Evolutionary conservation across 2,113 vertebrate genomes (phyloP).

Genomic region (Myrmophylax atrothorax): DNA sequence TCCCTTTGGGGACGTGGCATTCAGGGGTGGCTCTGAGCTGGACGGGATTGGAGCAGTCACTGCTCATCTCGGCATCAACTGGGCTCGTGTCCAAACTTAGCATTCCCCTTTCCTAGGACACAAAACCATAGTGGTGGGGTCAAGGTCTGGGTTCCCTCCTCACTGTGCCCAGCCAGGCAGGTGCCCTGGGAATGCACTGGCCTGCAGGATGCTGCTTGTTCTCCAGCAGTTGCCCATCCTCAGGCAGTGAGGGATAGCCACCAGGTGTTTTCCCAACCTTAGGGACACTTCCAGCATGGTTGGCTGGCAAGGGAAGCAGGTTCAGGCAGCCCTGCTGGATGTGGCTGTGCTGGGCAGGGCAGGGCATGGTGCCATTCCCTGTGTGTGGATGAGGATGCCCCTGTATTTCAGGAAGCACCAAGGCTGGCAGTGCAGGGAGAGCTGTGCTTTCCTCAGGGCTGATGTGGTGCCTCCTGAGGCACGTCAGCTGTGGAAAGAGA

Average conservation of each 20-base stretch:
- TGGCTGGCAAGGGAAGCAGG: neutral
- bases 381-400: neutral
- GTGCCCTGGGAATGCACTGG: neutral
- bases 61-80: neutral
- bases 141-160: neutral
- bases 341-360: neutral
- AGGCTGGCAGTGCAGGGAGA: neutral
- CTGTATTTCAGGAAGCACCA: neutral
- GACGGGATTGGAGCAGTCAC: neutral
- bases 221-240: neutral
- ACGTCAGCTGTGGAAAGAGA: neutral
- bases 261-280: neutral
- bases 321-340: neutral
- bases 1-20: rapidly evolving
- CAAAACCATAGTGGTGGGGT: neutral
- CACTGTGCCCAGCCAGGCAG: neutral
- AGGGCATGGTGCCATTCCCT: rapidly evolving
- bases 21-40: neutral
- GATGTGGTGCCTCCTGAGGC: neutral
- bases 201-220: neutral
- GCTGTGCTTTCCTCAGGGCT: neutral
- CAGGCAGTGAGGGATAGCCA: neutral
- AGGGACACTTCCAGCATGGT: neutral
- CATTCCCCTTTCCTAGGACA: neutral
- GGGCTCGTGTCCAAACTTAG: rapidly evolving